Evolutionary conservation across 2,797 vertebrate genomes (phyloP).

Genomic region (Prionace glauca): DNA sequence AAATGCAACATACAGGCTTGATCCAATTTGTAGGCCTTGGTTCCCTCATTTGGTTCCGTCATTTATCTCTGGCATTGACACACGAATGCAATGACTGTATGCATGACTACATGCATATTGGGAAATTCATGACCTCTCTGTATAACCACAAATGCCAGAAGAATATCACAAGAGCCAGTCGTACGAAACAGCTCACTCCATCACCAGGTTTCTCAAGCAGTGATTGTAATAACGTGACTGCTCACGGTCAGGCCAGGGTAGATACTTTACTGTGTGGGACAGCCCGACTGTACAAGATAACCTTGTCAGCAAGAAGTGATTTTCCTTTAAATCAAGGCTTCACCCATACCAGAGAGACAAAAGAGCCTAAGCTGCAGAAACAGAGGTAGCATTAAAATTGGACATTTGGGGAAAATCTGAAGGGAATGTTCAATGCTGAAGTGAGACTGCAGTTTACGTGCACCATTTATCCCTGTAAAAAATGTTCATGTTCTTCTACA

Average conservation of each 20-base stretch:
- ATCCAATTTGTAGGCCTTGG: not conserved
- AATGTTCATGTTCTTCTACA: not conserved
- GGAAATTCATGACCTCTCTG: conserved; percentile 9
- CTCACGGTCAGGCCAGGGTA: not conserved
- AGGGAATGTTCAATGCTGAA: not conserved
- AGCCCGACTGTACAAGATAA: not conserved
- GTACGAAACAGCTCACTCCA: not conserved
- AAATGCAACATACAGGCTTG: too few relatives aligned
- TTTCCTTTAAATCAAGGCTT: not conserved
- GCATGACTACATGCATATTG: not conserved
- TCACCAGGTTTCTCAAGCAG: conserved; percentile 11
- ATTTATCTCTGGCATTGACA: not conserved
- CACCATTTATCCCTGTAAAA: not conserved
- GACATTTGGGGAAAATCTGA: not conserved
- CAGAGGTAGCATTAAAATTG: not conserved
- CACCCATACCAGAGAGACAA: not conserved
- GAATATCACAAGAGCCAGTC: not conserved
- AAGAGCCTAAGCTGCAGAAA: not conserved
- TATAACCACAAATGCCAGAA: not conserved
- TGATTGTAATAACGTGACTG: not conserved
- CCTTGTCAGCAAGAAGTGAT: conserved; percentile 6
- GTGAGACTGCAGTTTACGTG: not conserved
- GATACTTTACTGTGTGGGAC: not conserved
- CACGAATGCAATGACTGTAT: not conserved
- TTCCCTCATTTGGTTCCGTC: not conserved